Conservation (phyloP, 1,140 invertebrate genomes). For the Drosophila nigromelanica region DNA sequence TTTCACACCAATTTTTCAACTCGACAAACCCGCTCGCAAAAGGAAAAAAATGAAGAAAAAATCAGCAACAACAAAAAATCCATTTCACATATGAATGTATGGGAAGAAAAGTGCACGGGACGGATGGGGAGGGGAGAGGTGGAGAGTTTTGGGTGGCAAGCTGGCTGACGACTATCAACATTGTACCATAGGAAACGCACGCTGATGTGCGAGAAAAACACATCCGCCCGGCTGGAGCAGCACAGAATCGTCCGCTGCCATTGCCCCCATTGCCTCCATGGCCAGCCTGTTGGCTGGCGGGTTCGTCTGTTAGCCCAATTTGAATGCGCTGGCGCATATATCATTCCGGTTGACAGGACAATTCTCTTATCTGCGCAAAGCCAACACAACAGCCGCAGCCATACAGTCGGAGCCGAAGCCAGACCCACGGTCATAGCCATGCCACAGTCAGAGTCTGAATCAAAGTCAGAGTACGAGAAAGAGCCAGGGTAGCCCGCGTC, state of each 20-base stretch:
- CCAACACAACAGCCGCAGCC: slow-evolving; percentile 79
- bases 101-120: slow-evolving; percentile 25
- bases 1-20: slow-evolving; percentile 83
- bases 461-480: slow-evolving; percentile 7
- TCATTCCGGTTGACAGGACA: slow-evolving; percentile 84
- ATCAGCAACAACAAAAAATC: slow-evolving; percentile 34
- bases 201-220: slow-evolving; percentile 81
- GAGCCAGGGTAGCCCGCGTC: slow-evolving; percentile 15
- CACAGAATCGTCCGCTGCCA: slow-evolving; percentile 29
- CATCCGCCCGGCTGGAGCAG: slow-evolving; percentile 57
- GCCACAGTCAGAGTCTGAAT: slow-evolving; percentile 21
- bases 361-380: slow-evolving; percentile 84
- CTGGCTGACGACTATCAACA: slow-evolving; percentile 56
- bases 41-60: slow-evolving; percentile 18
- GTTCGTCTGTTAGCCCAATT: slow-evolving; percentile 82
- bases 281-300: slow-evolving; percentile 47
- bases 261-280: slow-evolving; percentile 42
- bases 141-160: background rate
- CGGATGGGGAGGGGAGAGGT: background rate
- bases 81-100: slow-evolving; percentile 35
- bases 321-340: slow-evolving; percentile 84
- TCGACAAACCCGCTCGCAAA: slow-evolving; percentile 76
- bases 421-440: slow-evolving; percentile 14
- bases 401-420: slow-evolving; percentile 17
- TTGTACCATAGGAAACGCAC: slow-evolving; percentile 75